A percentile compares a stretch with the other conserved stretches of the same genome.
Evolutionary conservation across 2,113 vertebrate species (phyloP).

Genomic region (Ammodytes dubius): DNA sequence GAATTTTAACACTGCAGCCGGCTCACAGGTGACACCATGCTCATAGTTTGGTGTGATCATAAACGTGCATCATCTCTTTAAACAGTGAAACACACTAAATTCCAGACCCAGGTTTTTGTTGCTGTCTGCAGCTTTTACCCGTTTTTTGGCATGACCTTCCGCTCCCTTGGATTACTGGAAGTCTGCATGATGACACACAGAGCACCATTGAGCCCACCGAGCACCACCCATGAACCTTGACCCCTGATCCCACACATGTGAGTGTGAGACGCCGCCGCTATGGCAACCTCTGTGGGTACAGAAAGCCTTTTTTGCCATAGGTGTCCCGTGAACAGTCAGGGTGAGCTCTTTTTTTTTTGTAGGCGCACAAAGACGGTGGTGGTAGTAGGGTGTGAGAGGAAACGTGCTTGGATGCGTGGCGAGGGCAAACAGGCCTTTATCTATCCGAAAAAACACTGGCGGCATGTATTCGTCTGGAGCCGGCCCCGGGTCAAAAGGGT

Average conservation of each 20-base stretch:
- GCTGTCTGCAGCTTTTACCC: conserved; percentile 3
- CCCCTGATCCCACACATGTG: conserved; percentile 75
- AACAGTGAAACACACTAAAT: conserved; percentile 17
- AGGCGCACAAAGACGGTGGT: conserved; percentile 42
- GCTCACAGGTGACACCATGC: conserved; percentile 19
- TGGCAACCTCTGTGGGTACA: conserved; percentile 49
- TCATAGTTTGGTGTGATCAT: neutral
- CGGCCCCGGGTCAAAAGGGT: conserved; percentile 59
- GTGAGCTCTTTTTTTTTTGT: conserved; percentile 47
- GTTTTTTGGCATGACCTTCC: conserved; percentile 51
- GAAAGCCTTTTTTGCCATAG: conserved; percentile 22
- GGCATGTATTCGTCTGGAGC: conserved; percentile 51
- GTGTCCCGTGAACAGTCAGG: conserved; percentile 35
- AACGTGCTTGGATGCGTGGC: conserved; percentile 32
- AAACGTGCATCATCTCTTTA: conserved; percentile 15
- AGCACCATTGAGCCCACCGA: conserved; percentile 77
- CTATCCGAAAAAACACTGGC: conserved; percentile 45
- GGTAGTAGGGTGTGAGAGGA: conserved; percentile 68
- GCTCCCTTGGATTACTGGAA: conserved; percentile 69
- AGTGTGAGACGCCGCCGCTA: conserved; percentile 75
- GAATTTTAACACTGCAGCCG: conserved; percentile 4
- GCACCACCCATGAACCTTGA: conserved; percentile 76
- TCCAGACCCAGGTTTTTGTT: conserved; percentile 11
- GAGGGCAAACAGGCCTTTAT: conserved; percentile 27
- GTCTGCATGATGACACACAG: conserved; percentile 73